Base-by-base conservation (phyloP, 2,888 invertebrate genomes). In the Sphinx pinastri region DNA sequence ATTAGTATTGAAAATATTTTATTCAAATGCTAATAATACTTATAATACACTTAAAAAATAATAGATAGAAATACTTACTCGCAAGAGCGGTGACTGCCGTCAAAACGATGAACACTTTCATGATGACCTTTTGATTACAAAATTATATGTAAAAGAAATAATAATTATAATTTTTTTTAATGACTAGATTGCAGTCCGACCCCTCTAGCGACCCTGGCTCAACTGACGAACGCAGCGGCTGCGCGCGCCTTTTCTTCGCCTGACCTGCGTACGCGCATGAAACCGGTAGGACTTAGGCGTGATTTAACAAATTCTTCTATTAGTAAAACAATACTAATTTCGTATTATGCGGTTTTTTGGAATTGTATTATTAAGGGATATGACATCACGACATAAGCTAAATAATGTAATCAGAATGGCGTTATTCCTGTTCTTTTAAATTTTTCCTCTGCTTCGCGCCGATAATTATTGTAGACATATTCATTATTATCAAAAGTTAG, bases 101-200 rank as follows among this genome's bases (percentile, higher is more conserved):
- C 80, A 94, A 81, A 74, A 92, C 91, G 87, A 94, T 89, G 90
- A 93, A 92, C 91, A 93, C 93, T 93, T 93, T 94, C 94, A 94
- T 94, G 86, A 77, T 92, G 92, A 88, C 84, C 85, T 89, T 90
- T 89, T 79, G 80, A 85, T 89, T 87, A 81, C 76, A 78, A 84
- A 82, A 83, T 82, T 80, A 76, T 76, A 74, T 75, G 71, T 71
- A 63, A 49, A 63, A 63, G 47, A 63, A 63, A 63, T 63, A 63
- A 49, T 71, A 73, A 77, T 82, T 83, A 84, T 55, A 84, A 82
- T 83, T 76, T 78, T 77, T 81, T 73, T 82, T 87, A 87, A 89
- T 94, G 93, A 93, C 93, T 93, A 93, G 93, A 94, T 90, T 80
- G 84, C 80, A 88, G 91, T 91, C 91, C 91, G 89, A 89, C 87